phyloP scores from a whole-genome alignment of 2,888 invertebrate species.

The Blastobasis lacticolella region DNA sequence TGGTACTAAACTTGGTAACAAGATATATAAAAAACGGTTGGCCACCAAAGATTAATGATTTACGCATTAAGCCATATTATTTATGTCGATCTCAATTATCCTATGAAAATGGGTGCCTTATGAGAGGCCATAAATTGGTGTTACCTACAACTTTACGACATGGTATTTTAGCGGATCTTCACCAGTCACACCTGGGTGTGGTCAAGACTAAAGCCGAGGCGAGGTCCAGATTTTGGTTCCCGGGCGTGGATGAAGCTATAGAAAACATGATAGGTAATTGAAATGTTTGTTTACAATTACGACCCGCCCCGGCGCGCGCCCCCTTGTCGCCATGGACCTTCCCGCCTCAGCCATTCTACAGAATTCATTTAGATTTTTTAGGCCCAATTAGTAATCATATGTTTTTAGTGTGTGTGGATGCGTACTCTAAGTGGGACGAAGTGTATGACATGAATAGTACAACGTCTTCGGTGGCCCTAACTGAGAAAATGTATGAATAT shows the following conservation, averaged over 20 bases:
- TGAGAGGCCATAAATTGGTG: too few species aligned
- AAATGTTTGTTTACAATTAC: constrained; percentile 4
- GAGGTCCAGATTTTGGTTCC: constrained; percentile 15
- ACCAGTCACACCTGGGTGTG: too few species aligned
- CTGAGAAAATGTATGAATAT: not conserved
- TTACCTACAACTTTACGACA: too few species aligned
- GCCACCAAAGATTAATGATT: too few species aligned
- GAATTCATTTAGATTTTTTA: constrained; percentile 12
- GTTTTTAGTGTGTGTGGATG: constrained; percentile 12
- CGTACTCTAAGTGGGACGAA: constrained; percentile 15
- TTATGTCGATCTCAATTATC: too few species aligned
- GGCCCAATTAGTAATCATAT: constrained; percentile 1
- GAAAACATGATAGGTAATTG: constrained; percentile 12
- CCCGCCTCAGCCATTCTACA: constrained; percentile 11
- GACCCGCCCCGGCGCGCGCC: constrained; percentile 7
- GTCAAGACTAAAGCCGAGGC: too few species aligned
- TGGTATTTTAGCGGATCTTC: too few species aligned
- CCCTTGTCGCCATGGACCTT: constrained; percentile 11
- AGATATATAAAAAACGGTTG: too few species aligned
- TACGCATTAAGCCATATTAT: too few species aligned
- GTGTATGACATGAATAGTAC: constrained; percentile 8
- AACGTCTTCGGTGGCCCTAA: not conserved
- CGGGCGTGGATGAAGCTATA: constrained; percentile 9
- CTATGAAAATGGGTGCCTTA: too few species aligned
- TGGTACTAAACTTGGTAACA: too few species aligned